Evolutionary conservation across 2,797 vertebrate species (phyloP).

Genomic region (Chaetophractus vellerosus): DNA sequence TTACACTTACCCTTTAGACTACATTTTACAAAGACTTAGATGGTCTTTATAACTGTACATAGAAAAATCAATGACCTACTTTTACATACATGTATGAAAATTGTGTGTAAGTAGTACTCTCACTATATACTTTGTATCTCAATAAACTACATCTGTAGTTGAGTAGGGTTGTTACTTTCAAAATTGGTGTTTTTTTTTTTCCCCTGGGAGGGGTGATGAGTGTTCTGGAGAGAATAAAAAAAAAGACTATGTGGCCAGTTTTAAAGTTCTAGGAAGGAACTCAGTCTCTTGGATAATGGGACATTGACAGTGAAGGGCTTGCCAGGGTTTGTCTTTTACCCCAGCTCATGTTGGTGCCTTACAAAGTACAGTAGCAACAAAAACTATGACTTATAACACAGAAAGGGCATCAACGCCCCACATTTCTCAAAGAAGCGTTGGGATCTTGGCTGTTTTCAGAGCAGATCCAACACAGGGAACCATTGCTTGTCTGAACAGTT

Average conservation of each 20-base stretch:
- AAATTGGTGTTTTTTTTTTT: not conserved
- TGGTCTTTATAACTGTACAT: not conserved
- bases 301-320: not conserved
- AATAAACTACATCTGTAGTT: not conserved
- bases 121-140: not conserved
- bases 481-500: not conserved
- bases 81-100: not conserved
- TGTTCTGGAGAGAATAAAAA: conserved; percentile 34
- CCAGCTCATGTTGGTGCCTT: not conserved
- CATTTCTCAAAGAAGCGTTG: not conserved
- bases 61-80: not conserved
- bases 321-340: not conserved
- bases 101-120: not conserved
- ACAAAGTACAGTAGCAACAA: not conserved
- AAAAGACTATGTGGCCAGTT: not conserved
- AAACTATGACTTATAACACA: not conserved
- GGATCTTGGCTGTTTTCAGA: not conserved
- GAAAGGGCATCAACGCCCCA: conserved; percentile 14
- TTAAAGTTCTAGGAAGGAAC: not conserved
- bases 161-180: not conserved
- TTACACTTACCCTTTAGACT: not conserved
- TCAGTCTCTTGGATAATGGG: not conserved
- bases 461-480: not conserved
- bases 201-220: not conserved
- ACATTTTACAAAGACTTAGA: not conserved